Conservation (phyloP, 2,113 vertebrate genomes). For the Apteryx mantelli region DNA sequence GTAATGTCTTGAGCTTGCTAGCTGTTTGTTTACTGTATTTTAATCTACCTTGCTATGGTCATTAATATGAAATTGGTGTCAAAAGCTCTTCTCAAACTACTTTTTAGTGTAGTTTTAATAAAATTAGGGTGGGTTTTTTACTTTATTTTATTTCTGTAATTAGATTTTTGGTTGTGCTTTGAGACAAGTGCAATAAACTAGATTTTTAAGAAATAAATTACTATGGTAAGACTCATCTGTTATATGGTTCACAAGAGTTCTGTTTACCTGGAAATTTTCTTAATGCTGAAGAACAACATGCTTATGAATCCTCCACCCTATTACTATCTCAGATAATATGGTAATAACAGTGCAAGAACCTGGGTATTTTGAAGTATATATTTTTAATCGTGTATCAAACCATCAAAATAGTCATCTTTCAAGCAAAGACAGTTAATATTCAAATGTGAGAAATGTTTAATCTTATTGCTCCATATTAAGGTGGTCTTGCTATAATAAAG, state of each 20-base stretch:
- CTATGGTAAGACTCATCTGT: slow-evolving; percentile 29
- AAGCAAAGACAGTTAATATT: not conserved
- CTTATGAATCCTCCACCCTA: not conserved
- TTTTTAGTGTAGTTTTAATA: slow-evolving; percentile 54
- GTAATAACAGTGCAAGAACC: not conserved
- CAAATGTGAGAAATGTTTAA: not conserved
- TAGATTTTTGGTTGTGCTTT: slow-evolving; percentile 67
- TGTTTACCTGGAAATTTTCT: not conserved
- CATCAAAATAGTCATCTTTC: not conserved
- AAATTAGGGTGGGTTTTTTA: slow-evolving; percentile 6
- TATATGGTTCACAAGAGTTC: not conserved
- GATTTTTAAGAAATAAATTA: slow-evolving; percentile 64
- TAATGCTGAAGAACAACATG: not conserved
- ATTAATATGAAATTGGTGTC: slow-evolving; percentile 44
- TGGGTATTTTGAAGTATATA: not conserved
- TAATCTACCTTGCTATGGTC: slow-evolving; percentile 53
- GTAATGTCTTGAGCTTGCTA: slow-evolving; percentile 51
- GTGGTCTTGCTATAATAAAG: not conserved
- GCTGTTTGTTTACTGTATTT: slow-evolving; percentile 26
- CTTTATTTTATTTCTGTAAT: slow-evolving; percentile 50
- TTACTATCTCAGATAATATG: not conserved
- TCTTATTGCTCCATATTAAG: not conserved
- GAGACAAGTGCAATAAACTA: slow-evolving; percentile 77
- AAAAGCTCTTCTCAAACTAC: slow-evolving; percentile 19
- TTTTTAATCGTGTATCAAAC: not conserved